Evolutionary conservation across 2,888 invertebrate species (phyloP), one percentile per base, ranked within the genome.

Genomic region (Melanophora roralis): DNA sequence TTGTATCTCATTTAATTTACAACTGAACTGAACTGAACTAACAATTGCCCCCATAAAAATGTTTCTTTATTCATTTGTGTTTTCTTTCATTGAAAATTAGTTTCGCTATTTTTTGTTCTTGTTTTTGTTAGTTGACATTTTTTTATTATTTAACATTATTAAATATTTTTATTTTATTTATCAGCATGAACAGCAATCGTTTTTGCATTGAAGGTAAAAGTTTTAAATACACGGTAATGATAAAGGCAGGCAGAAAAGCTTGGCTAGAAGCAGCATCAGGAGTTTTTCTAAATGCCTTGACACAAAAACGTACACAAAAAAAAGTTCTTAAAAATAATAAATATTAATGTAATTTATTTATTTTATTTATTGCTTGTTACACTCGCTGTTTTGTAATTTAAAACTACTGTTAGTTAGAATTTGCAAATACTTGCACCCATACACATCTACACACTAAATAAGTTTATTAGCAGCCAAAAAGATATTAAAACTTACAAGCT

Each of bases 31-130:
- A 75, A 76, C 72, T 64, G 45, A 80, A 76, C 72, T 71, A 68
- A 68, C 72, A 76, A 80, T 73, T 80, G 76, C 72, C 76, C 76
- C 73, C 76, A 73, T 76, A 71, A 74, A 74, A 71, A 65, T 59
- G 40, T 16, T 67, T 47, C 57, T 64, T 27, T 27, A 27, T 27
- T 27, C 27, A 27, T 27, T 27, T 6, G 6, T 27, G 3, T 6
- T 5, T 27, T 27, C 6, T 3, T 71, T 71, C 69, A 77, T 64
- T 49, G 64, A 77, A 77, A 71, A 71, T 59, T 67, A 60, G 43
- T 43, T 40, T 27, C 27, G 27, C 11, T 43, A 9, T 21, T 32
- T 40, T 65, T 19, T 38, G 12, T 6, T 36, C 45, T 57, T 38
- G 12, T 21, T 32, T 40, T 12, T 5, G n/a, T 40, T 40, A 5